These are phyloP conservation scores for Platycnemis pennipes DNA, from an alignment of 2,888 invertebrate genomes.

Conservation along the genomic window DNA sequence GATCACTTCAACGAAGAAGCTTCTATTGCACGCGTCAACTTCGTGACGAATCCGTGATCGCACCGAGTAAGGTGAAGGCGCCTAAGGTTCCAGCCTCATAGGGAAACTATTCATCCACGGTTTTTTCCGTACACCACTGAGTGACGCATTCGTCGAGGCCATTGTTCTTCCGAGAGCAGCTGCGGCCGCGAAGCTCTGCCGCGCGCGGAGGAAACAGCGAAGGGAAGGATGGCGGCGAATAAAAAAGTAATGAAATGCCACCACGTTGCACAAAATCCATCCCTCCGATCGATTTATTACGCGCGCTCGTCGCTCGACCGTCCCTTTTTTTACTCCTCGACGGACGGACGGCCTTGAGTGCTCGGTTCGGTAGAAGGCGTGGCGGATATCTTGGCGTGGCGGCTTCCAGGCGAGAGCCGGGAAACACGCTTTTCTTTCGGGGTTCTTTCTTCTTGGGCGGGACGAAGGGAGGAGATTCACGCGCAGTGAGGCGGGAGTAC, in stretches of 20 bases:
- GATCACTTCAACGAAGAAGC: too few relatives aligned
- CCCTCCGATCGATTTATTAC: neutral
- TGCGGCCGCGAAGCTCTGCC: neutral
- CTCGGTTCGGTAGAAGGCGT: neutral
- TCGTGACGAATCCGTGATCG: too few relatives aligned
- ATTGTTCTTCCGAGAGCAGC: neutral
- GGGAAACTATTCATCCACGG: neutral
- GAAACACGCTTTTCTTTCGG: neutral
- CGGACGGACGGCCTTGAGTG: neutral
- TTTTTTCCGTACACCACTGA: neutral
- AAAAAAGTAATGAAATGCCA: neutral
- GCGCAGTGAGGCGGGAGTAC: neutral
- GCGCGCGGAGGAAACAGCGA: neutral
- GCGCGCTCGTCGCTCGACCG: neutral
- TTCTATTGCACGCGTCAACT: neutral
- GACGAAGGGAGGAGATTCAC: neutral
- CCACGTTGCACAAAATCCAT: conserved; percentile 12
- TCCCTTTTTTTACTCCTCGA: neutral
- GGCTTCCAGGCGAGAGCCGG: neutral
- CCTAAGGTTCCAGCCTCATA: too few relatives aligned
- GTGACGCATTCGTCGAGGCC: neutral
- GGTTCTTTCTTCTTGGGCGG: neutral
- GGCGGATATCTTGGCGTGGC: neutral
- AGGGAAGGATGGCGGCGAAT: neutral
- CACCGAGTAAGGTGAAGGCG: too few relatives aligned